These are phyloP conservation scores for Ptychoptera contaminata DNA, from an alignment of 2,888 invertebrate species.

Conservation along the genomic window DNA sequence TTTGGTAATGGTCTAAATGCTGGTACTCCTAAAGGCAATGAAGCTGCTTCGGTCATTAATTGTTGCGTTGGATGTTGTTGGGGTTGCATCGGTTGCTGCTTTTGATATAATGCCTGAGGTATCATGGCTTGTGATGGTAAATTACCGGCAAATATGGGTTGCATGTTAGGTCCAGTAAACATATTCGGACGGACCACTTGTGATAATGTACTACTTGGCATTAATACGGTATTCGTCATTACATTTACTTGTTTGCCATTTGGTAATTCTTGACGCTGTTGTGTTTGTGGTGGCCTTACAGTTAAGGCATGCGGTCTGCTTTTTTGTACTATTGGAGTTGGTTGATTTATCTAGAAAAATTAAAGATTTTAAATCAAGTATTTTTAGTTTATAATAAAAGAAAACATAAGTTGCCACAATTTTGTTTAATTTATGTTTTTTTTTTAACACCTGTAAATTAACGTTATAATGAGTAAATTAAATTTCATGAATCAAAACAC, in stretches of 20 bases:
- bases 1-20: conserved; percentile 66
- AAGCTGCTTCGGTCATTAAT: conserved; percentile 35
- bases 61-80: conserved; percentile 7
- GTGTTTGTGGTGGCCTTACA: conserved; percentile 10
- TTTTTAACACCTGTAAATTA: too few relatives aligned
- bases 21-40: conserved; percentile 47
- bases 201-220: too few relatives aligned
- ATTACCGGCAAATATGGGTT: too few relatives aligned
- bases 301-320: conserved; percentile 6
- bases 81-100: conserved; percentile 8
- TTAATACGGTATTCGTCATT: conserved; percentile 7
- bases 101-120: not conserved
- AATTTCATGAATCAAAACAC: too few relatives aligned
- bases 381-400: too few relatives aligned
- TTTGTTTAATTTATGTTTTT: too few relatives aligned
- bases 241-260: conserved; percentile 18
- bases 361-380: too few relatives aligned
- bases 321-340: conserved; percentile 11
- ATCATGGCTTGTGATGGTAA: too few relatives aligned
- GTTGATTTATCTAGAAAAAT: conserved; percentile 3
- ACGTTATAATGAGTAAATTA: too few relatives aligned
- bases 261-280: conserved; percentile 16
- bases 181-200: too few relatives aligned
- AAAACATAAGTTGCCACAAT: too few relatives aligned
- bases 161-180: too few relatives aligned